These are phyloP conservation scores for Drosophila lini DNA, from an alignment of 1,140 invertebrate species.

Conservation along the genomic window DNA sequence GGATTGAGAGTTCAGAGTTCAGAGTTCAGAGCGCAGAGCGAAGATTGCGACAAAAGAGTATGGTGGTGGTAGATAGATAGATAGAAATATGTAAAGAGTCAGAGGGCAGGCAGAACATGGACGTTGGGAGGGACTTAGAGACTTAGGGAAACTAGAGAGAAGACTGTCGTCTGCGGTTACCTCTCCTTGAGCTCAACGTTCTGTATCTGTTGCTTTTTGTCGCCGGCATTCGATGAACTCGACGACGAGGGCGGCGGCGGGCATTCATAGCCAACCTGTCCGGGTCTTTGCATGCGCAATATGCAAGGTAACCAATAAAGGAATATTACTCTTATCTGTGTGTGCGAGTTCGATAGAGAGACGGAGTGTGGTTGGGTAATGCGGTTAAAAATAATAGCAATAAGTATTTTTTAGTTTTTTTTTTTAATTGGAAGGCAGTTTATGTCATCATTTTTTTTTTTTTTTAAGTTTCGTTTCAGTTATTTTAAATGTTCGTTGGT, in stretches of 20 bases:
- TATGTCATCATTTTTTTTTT: constrained; percentile 33
- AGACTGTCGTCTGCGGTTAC: constrained; percentile 56
- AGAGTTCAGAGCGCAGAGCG: background rate
- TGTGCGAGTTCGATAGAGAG: constrained; percentile 77
- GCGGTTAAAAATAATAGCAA: constrained; percentile 81
- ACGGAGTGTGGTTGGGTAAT: constrained; percentile 79
- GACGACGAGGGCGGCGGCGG: constrained; percentile 86
- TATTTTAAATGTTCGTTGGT: constrained; percentile 18
- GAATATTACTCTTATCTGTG: constrained; percentile 95
- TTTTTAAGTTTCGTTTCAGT: constrained; percentile 28
- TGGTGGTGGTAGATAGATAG: background rate
- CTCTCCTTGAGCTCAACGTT: constrained; percentile 84
- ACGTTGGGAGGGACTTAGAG: background rate
- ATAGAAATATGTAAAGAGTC: constrained; percentile 9
- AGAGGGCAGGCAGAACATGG: constrained; percentile 4
- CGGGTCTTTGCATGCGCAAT: constrained; percentile 96
- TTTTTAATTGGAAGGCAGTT: constrained; percentile 38
- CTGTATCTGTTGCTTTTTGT: constrained; percentile 85
- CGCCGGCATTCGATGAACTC: constrained; percentile 85
- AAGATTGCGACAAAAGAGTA: background rate
- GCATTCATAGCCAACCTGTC: constrained; percentile 87
- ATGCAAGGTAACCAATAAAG: constrained; percentile 98
- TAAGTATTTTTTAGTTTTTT: constrained; percentile 67
- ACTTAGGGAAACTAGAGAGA: constrained; percentile 2
- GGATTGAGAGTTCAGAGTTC: background rate